Evolutionary conservation across 2,888 invertebrate genomes (phyloP), one percentile per base, ranked within the genome.

Genomic region (Parelbella ahira): DNA sequence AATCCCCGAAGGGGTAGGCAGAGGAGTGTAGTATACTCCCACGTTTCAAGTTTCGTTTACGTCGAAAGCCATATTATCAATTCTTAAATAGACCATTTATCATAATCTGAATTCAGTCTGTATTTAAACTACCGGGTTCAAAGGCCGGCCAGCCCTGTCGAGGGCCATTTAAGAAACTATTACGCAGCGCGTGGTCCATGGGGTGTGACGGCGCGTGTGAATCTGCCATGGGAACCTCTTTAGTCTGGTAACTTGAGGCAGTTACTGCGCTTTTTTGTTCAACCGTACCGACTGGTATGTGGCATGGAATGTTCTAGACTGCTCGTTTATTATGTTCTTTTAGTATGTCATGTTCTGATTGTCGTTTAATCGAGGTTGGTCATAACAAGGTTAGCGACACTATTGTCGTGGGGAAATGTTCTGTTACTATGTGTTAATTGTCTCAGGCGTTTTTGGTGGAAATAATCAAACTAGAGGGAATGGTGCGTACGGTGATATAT

Each of bases 141-240:
- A 77, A 72, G 73, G 69, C 69, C 75, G 73, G 55, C 62, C 67
- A 60, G 23, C 50, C 47, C 43, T 41, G 34, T 37, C 34, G 39
- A 39, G 46, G 50, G 37, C 38, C 36, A 36, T 46, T 47, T 42
- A 45, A 49, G 34, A 25, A 39, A 44, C 46, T 38, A 45, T 44
- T 38, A 37, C 38, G n/a, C n/a, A n/a, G n/a, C n/a, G n/a, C 37
- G 37, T 60, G 76, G 78, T 63, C 71, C 78, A 78, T 59, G 49
- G 74, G 73, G 75, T 78, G 80, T 82, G 78, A 82, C 82, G 78
- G 47, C 55, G 51, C 81, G 81, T 83, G 84, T 76, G 84, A 83
- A 84, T 58, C 45, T 45, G 47, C 71, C 78, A 79, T 84, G 83
- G 82, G 84, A 83, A 78, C 65, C 44, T 13, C 33, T 24, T 10